Evolutionary conservation across 2,797 vertebrate species (phyloP).

Genomic region (Graptemys geographica): DNA sequence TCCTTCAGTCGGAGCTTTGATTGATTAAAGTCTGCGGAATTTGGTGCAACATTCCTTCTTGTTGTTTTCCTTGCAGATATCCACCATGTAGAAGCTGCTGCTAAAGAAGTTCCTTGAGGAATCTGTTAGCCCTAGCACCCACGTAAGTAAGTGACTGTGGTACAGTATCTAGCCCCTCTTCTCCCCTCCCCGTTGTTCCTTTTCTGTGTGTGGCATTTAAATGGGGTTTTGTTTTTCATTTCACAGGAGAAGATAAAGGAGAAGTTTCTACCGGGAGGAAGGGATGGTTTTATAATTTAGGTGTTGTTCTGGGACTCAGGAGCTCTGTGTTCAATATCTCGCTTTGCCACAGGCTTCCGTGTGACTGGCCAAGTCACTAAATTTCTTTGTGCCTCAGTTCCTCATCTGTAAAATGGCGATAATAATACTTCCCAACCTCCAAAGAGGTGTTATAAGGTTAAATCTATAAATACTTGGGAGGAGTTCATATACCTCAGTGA

Average conservation of each 20-base stretch:
- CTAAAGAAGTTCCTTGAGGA: neutral
- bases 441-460: neutral
- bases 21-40: neutral
- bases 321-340: neutral
- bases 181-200: neutral
- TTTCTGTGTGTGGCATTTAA: neutral
- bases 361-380: neutral
- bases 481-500: neutral
- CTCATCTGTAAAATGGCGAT: neutral
- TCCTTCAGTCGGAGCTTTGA: neutral
- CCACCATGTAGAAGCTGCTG: neutral
- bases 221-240: neutral
- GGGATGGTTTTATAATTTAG: neutral
- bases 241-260: neutral
- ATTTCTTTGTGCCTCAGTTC: neutral
- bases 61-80: neutral
- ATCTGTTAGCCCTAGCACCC: neutral
- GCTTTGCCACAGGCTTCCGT: neutral
- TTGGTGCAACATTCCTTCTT: neutral
- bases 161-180: neutral
- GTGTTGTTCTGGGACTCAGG: neutral
- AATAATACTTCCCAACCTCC: neutral
- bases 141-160: neutral
- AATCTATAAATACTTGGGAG: neutral
- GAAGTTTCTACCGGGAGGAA: neutral